Percentiles rank a stretch among this genome's conserved stretches.
Conservation (phyloP, 2,113 vertebrate species). For the Parus major region DNA sequence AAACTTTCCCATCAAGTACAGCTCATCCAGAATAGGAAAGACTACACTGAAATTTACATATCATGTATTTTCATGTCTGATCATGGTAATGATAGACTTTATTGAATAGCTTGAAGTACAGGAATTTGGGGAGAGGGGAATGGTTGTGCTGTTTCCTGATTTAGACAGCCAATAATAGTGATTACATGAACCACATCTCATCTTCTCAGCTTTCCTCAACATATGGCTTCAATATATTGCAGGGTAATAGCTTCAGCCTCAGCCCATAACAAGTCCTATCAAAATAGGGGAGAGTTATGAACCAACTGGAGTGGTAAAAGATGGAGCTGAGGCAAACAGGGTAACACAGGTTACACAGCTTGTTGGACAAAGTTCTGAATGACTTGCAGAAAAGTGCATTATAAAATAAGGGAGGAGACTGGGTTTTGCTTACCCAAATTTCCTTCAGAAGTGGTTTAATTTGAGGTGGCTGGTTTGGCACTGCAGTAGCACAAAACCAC, state of each 20-base stretch:
- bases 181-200: neutral
- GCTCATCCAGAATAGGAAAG: neutral
- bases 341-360: neutral
- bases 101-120: neutral
- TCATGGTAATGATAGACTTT: neutral
- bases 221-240: neutral
- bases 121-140: neutral
- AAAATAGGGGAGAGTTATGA: neutral
- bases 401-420: neutral
- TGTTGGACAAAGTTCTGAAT: constrained; percentile 18
- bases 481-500: neutral
- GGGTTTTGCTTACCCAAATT: neutral
- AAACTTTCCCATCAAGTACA: neutral
- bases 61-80: neutral
- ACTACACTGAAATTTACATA: neutral
- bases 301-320: neutral
- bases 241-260: neutral
- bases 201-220: neutral
- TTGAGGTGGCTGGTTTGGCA: neutral
- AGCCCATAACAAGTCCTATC: neutral
- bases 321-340: neutral
- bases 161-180: neutral
- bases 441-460: neutral
- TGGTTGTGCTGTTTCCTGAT: neutral
- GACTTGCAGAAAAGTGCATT: neutral